A percentile compares a stretch with the other conserved stretches of the same genome.
Conservation (phyloP, 2,888 invertebrate species). For the Steromphala cineraria region DNA sequence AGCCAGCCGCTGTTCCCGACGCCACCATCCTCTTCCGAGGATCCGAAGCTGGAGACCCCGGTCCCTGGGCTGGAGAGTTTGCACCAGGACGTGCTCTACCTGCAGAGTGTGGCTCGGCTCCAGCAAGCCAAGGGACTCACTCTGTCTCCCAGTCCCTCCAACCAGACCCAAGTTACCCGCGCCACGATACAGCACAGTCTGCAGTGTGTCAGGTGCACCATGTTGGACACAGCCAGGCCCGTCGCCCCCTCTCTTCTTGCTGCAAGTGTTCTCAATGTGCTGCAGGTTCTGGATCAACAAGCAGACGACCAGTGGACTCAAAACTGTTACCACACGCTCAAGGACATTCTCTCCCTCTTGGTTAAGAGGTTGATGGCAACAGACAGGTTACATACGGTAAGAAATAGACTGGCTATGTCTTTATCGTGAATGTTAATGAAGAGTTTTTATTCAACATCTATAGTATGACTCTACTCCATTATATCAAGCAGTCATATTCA, state of each 20-base stretch:
- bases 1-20: constrained; percentile 14
- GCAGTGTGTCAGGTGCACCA: neutral
- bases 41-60: neutral
- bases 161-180: neutral
- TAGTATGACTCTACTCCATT: too few species aligned
- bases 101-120: constrained; percentile 8
- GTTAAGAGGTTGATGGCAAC: neutral
- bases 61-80: neutral
- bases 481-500: too few species aligned
- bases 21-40: neutral
- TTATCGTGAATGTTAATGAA: too few species aligned
- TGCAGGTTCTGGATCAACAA: neutral
- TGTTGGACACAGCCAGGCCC: neutral
- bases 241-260: neutral
- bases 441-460: too few species aligned
- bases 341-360: neutral
- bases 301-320: too few species aligned
- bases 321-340: neutral
- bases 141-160: too few species aligned
- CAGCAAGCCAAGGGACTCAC: neutral
- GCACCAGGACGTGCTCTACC: neutral
- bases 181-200: constrained; percentile 4
- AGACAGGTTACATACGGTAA: neutral
- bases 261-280: neutral
- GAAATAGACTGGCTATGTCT: neutral